phyloP scores from a whole-genome alignment of 2,888 invertebrate genomes.

The Hirtodrosophila alboralis region DNA sequence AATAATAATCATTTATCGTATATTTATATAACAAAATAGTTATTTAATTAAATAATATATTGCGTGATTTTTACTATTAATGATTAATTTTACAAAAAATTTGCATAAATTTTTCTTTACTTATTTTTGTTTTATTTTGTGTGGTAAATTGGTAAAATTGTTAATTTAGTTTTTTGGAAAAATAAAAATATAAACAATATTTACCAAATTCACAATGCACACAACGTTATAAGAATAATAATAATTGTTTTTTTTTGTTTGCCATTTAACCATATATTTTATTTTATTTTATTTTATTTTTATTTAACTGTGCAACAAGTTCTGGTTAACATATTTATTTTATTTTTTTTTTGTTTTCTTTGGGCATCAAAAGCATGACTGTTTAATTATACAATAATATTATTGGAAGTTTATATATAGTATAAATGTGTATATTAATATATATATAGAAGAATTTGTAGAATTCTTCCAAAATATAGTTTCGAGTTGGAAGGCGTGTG shows the following conservation, averaged over 20 bases:
- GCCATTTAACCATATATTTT: slow-evolving; percentile 9
- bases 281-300: no score
- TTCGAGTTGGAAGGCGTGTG: slow-evolving; percentile 57
- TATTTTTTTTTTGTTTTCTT: slow-evolving; percentile 48
- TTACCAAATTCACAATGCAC: neutral
- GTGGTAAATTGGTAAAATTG: neutral
- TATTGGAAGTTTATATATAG: slow-evolving; percentile 37
- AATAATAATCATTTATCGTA: slow-evolving; percentile 78
- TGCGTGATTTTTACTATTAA: slow-evolving; percentile 63
- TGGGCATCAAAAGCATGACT: slow-evolving; percentile 77
- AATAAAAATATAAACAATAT: slow-evolving; percentile 5
- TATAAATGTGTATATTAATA: no score
- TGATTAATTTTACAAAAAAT: slow-evolving; percentile 42
- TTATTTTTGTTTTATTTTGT: slow-evolving; percentile 24
- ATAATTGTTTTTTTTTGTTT: no score
- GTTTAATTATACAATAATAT: slow-evolving; percentile 56
- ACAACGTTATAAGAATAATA: neutral
- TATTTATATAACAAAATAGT: slow-evolving; percentile 57
- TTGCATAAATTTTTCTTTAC: slow-evolving; percentile 3
- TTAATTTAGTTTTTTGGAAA: slow-evolving; percentile 16
- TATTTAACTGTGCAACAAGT: slow-evolving; percentile 40
- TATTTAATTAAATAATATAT: slow-evolving; percentile 71
- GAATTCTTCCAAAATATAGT: slow-evolving; percentile 22
- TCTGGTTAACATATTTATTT: slow-evolving; percentile 27
- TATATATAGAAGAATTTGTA: slow-evolving; percentile 19